Evolutionary conservation across 2,888 invertebrate species (phyloP), one percentile per base, ranked within the genome.

Genomic region (Idaea aversata): DNA sequence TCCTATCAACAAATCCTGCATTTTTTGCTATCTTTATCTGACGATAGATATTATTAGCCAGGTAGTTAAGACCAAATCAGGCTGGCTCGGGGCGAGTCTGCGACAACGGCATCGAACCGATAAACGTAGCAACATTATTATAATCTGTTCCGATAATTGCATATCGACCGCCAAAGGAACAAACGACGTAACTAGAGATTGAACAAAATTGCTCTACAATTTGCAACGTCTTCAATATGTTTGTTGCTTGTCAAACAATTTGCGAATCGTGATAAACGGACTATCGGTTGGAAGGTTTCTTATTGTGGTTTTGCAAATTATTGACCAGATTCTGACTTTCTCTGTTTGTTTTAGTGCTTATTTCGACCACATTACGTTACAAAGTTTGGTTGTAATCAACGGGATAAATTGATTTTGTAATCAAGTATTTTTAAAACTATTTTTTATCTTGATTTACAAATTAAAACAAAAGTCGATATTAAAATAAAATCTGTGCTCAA

Each of bases 161-260:
- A 68, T 74, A 73, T 75, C 74, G 73, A 72, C 75, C 78, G 74
- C 71, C 74, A 75, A 78, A 75, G 77, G 75, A 47, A 47, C 47
- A 47, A 47, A 47, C 66, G 69, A 73, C 72, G 74, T 75, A 69
- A 73, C 74, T 72, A 73, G 76, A 85, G 86, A 87, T 88, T 87
- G 84, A 81, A 75, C 75, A 80, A 86, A 81, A 88, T 89, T 88
- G 84, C 85, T 77, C 77, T 77, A 76, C 82, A 87, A 90, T 88
- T 88, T 86, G 77, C 76, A 75, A 72, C 75, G 68, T 78, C 73
- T 81, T 77, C 82, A 82, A 79, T 79, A 76, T 77, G 67, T 67
- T 65, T 73, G 73, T 77, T 75, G 68, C 73, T 77, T 76, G 72
- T 76, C 71, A 71, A 79, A 81, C 77, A 79, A 75, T 73, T 81